Base-by-base conservation (phyloP, 2,113 vertebrate species). In the Prolemur simus region DNA sequence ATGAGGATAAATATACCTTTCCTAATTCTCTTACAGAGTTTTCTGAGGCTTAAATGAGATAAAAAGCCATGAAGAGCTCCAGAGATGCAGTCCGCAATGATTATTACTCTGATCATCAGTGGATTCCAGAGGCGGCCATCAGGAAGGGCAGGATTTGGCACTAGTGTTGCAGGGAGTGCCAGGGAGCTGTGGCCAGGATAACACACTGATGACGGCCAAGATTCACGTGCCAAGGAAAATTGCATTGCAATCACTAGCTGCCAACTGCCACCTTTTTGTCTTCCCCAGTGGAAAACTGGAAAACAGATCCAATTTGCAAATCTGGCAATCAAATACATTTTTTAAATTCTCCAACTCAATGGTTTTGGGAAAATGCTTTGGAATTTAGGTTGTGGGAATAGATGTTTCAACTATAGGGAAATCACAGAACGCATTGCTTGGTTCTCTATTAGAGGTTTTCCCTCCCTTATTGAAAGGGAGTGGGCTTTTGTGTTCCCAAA, bases 311-410 rank as follows among this genome's bases (percentile, higher is more conserved):
- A 93, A 42, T 52, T 80, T 91, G 86, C 39, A 96, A 71, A 71
- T 94, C 73, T 93, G 93, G 74, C 86, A 93, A 73, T 56, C 23
- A n/a, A 87, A 91, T 66, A 80, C 74, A 73, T 96, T 95, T 97
- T 96, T 93, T 0, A 89, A 94, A 96, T 96, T 96, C 93, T 94
- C 42, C 49, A 93, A 47, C 77, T 69, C 64, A 15, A 34, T 32
- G 32, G 25, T 54, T 96, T 97, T 47, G 37, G 47, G 56, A 56
- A 92, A 89, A 93, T 45, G 58, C 91, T 93, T 89, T 17, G 45
- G 56, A 69, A 64, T 92, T 92, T 94, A n/a, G n/a, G 39, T 94
- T 80, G 73, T 13, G 5, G 47, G 32, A 85, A 84, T 14, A 73
- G n/a, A 82, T 37, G 14, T 88, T 56, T 15, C 78, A 89, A 42